These are phyloP conservation scores for Trypoxylon attenuatum DNA, from an alignment of 2,888 invertebrate genomes.

Conservation along the genomic window DNA sequence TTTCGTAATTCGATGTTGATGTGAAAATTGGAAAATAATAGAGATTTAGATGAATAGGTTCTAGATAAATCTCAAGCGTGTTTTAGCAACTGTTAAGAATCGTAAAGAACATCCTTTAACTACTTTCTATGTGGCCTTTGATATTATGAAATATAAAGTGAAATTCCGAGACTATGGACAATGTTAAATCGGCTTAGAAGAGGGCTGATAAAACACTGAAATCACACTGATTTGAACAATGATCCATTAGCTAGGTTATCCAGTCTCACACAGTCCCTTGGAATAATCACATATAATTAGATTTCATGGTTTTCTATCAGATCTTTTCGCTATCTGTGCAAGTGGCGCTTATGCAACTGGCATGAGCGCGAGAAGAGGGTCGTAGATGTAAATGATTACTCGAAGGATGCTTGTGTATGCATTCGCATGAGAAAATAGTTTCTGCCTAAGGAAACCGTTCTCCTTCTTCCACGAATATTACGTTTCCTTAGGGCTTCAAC, in stretches of 20 bases:
- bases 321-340: background rate
- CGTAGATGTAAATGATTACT: background rate
- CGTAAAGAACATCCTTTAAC: too few species aligned
- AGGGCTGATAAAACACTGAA: too few species aligned
- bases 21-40: too few species aligned
- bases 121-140: too few species aligned
- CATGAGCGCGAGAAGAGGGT: background rate
- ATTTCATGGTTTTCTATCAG: background rate
- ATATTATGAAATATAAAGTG: too few species aligned
- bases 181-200: too few species aligned
- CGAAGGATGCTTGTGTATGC: background rate
- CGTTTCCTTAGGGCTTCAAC: background rate
- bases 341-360: background rate
- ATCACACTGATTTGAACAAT: background rate
- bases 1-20: too few species aligned
- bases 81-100: too few species aligned
- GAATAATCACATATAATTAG: background rate
- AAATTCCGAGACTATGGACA: too few species aligned
- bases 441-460: background rate
- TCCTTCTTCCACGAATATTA: background rate
- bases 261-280: background rate
- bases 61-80: too few species aligned
- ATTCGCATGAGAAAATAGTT: conserved; percentile 17
- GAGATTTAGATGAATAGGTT: too few species aligned
- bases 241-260: background rate